Evolutionary conservation across 2,113 vertebrate species (phyloP).

Genomic region (Mesoclemmys tuberculata): DNA sequence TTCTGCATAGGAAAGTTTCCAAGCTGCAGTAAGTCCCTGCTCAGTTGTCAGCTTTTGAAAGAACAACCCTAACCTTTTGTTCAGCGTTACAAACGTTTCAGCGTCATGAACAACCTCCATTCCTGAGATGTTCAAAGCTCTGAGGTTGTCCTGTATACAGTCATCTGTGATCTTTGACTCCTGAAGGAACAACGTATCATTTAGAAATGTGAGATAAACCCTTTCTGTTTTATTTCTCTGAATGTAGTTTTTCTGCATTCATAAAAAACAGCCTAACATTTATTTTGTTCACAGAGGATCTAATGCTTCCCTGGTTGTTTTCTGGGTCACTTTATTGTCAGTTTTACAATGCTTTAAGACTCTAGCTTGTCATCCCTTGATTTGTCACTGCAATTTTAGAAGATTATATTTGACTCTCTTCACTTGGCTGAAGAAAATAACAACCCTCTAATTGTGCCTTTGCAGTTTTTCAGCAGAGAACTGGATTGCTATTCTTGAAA

Average conservation of each 20-base stretch:
- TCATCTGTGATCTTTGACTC: neutral
- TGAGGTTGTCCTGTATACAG: neutral
- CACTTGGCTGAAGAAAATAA: slow-evolving; percentile 7
- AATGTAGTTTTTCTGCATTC: neutral
- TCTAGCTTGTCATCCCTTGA: neutral
- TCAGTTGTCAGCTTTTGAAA: too few species aligned
- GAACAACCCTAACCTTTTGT: too few species aligned
- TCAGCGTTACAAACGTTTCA: too few species aligned
- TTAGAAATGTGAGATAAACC: neutral
- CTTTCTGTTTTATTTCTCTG: neutral
- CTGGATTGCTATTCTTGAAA: neutral
- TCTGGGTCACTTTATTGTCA: neutral
- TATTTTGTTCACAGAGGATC: neutral
- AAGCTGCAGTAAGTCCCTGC: too few species aligned
- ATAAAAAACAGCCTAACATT: neutral
- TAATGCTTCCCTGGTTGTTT: neutral
- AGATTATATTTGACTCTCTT: slow-evolving; percentile 23
- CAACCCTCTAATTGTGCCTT: slow-evolving; percentile 5
- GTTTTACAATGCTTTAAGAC: neutral
- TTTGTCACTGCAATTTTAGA: neutral
- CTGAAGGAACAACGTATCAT: neutral
- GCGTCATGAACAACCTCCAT: too few species aligned
- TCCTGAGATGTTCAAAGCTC: too few species aligned
- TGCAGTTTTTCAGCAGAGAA: neutral
- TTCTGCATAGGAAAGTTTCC: too few species aligned